Evolutionary conservation across 2,113 vertebrate genomes (phyloP), one percentile per base, ranked within the genome.

Genomic region (Pollachius pollachius): DNA sequence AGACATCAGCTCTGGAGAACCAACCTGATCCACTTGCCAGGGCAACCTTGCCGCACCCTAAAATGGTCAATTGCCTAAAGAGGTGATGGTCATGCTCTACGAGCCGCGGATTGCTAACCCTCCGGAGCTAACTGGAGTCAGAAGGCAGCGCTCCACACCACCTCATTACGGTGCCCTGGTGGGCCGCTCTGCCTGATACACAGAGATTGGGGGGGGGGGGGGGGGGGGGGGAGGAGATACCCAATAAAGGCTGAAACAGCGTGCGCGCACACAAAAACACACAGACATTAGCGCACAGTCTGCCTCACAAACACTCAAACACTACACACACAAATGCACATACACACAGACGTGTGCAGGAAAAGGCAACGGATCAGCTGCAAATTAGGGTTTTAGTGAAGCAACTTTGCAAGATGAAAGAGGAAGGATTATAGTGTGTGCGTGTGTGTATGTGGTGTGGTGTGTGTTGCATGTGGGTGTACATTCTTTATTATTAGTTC

Each of bases 11-110:
- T 81, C 66, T 9, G 57, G 56, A 56, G 70, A 83, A 62, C 64
- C 75, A 68, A 68, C 72, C 69, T 56, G 71, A 83, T 81, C 76
- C 78, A 72, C 78, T 76, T 84, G 70, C 81, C 81, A 54, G 16
- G 63, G 52, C 74, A 84, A 79, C 84, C 78, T 81, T 83, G 80
- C 75, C 70, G 65, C 30, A 27, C 9, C 4, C 54, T 17, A 57
- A 18, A 1, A 19, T 54, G 65, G 27, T 68, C 78, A 84, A 79
- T 84, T 84, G 85, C 75, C 64, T 79, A 78, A 77, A 86, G 84
- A 71, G 41, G 84, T 77, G 72, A 70, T 70, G 72, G 85, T 86
- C 84, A 89, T 82, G 86, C 86, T 82, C 76, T 74, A 86, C 68
- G 74, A 79, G 70, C 77, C 75, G 68, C 71, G 57, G 75, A 88